Evolutionary conservation across 2,888 invertebrate species (phyloP).

Genomic region (Gryllus longicercus): DNA sequence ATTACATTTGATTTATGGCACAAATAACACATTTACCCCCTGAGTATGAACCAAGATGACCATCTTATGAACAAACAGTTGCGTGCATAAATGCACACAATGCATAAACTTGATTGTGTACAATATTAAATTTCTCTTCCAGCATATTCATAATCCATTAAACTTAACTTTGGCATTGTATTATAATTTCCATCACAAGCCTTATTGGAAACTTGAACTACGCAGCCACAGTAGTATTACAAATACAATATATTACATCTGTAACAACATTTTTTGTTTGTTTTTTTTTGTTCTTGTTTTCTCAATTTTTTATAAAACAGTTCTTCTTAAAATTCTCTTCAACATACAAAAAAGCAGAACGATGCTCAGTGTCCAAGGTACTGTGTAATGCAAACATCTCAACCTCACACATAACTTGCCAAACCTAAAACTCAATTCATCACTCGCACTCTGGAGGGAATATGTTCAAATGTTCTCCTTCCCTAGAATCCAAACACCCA

Average conservation of each 20-base stretch:
- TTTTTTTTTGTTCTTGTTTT: not conserved
- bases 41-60: slow-evolving; percentile 30
- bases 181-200: not conserved
- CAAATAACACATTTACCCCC: slow-evolving; percentile 24
- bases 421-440: not conserved
- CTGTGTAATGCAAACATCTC: slow-evolving; percentile 19
- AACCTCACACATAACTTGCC: slow-evolving; percentile 2
- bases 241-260: not conserved
- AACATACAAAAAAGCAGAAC: slow-evolving; percentile 25
- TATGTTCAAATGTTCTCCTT: not conserved
- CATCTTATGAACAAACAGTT: slow-evolving; percentile 4
- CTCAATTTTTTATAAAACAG: slow-evolving; percentile 21
- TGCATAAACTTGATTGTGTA: not conserved
- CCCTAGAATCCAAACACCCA: not conserved
- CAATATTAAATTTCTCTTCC: not conserved
- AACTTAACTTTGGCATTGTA: not conserved
- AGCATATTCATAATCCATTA: not conserved
- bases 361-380: slow-evolving; percentile 23
- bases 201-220: not conserved
- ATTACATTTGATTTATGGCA: slow-evolving; percentile 19
- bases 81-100: slow-evolving; percentile 25
- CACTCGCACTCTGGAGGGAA: not conserved
- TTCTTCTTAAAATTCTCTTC: slow-evolving; percentile 27
- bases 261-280: not conserved
- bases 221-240: not conserved